phyloP scores from a whole-genome alignment of 1,140 invertebrate species.

The Euura saliciscinereae region DNA sequence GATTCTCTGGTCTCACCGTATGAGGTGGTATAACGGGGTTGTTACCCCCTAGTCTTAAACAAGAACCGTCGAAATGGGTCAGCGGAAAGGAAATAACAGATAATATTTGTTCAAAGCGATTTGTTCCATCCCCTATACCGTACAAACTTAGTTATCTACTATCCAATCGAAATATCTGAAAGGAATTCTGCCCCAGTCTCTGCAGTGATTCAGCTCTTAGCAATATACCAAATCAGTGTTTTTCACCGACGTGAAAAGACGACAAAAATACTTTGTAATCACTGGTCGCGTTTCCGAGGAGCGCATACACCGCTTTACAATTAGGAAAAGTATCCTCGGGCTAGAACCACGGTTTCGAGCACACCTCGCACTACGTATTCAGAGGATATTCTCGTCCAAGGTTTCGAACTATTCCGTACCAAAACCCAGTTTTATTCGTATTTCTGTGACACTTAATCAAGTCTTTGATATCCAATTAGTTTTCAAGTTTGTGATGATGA shows the following conservation, averaged over 20 bases:
- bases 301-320: too few relatives aligned
- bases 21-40: not conserved
- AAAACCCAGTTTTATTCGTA: too few relatives aligned
- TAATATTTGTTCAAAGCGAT: not conserved
- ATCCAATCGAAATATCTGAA: not conserved
- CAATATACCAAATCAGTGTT: not conserved
- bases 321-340: too few relatives aligned
- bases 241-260: not conserved
- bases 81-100: not conserved
- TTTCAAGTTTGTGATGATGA: too few relatives aligned
- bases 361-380: not conserved
- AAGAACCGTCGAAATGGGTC: not conserved
- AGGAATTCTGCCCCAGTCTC: not conserved
- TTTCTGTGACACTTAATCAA: too few relatives aligned
- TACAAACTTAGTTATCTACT: not conserved
- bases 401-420: not conserved
- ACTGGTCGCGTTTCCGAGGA: too few relatives aligned
- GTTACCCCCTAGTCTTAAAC: not conserved
- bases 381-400: not conserved
- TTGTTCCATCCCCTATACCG: too few relatives aligned
- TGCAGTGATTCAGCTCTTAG: not conserved
- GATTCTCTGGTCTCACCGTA: not conserved
- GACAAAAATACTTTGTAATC: too few relatives aligned
- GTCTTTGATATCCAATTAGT: too few relatives aligned
- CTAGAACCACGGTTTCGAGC: not conserved